These are phyloP conservation scores for Volucella bombylans DNA, from an alignment of 2,888 invertebrate species.

Conservation along the genomic window DNA sequence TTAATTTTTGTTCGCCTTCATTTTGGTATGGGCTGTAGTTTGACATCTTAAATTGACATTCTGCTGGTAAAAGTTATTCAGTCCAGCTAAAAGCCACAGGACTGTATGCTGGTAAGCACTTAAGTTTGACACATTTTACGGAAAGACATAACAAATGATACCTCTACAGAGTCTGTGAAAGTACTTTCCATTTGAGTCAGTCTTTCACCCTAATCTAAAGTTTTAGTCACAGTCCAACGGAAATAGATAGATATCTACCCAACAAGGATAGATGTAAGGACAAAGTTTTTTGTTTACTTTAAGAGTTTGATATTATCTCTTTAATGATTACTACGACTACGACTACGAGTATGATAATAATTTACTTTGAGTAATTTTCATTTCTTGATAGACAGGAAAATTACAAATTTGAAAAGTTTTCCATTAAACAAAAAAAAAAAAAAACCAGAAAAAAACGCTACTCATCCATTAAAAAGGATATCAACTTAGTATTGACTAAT, in stretches of 20 bases:
- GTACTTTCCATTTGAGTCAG: conserved; percentile 32
- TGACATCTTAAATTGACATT: conserved; percentile 36
- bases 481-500: conserved; percentile 26
- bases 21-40: no score
- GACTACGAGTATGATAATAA: conserved; percentile 12
- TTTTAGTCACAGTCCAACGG: conserved; percentile 28
- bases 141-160: neutral
- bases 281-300: conserved; percentile 63
- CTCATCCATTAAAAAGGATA: conserved; percentile 10
- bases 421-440: neutral
- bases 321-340: conserved; percentile 52
- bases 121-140: conserved; percentile 6
- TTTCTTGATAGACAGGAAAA: conserved; percentile 23
- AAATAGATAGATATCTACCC: conserved; percentile 8
- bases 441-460: no score
- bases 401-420: conserved; percentile 61
- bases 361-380: conserved; percentile 34
- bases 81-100: neutral
- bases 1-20: no score
- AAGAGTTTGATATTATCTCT: conserved; percentile 57
- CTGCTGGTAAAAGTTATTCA: conserved; percentile 6
- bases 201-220: conserved; percentile 45
- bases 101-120: neutral
- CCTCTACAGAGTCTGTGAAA: neutral
- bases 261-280: conserved; percentile 38